Conservation (phyloP, 2,113 vertebrate genomes). For the Collichthys lucidus region DNA sequence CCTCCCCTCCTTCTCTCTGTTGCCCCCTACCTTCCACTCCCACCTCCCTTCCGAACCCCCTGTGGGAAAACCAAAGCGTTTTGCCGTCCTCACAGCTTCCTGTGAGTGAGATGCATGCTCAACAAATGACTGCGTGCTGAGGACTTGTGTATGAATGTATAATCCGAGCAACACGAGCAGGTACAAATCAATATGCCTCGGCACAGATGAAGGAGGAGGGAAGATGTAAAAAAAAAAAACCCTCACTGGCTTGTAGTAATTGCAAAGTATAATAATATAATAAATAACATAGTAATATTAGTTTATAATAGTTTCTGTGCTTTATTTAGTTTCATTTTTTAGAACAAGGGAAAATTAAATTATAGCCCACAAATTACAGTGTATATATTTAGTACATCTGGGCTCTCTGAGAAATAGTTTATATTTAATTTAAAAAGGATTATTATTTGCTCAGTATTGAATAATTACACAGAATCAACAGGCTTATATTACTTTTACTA, state of each 20-base stretch:
- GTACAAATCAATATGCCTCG: slow-evolving; percentile 46
- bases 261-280: neutral
- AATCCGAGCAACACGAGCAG: slow-evolving; percentile 39
- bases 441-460: neutral
- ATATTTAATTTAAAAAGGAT: no score
- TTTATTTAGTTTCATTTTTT: neutral
- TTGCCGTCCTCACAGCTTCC: slow-evolving; percentile 59
- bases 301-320: neutral
- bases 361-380: neutral
- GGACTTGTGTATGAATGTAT: slow-evolving; percentile 66
- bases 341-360: neutral
- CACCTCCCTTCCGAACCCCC: neutral
- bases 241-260: neutral
- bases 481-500: neutral
- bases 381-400: neutral
- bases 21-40: neutral
- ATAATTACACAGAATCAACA: neutral
- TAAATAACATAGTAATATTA: no score
- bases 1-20: neutral
- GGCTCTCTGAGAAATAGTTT: no score
- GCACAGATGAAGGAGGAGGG: slow-evolving; percentile 1
- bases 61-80: slow-evolving; percentile 33
- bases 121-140: slow-evolving; percentile 65
- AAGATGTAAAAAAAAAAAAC: slow-evolving; percentile 1
- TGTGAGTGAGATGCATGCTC: slow-evolving; percentile 55